Conservation (phyloP, 2,113 vertebrate genomes). For the Ranitomeya variabilis region DNA sequence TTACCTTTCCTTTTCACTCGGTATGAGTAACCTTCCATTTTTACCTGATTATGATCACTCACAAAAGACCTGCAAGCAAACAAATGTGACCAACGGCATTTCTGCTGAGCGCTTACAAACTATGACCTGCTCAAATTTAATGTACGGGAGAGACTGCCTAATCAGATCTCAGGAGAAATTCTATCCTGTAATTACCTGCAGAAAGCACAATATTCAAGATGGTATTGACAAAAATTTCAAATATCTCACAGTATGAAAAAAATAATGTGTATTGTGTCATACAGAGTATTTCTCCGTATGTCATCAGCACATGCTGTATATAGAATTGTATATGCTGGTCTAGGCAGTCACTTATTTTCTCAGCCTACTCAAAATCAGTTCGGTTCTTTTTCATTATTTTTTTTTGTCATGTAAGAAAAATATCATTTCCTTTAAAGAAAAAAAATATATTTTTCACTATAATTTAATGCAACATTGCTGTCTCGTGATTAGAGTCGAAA, state of each 20-base stretch:
- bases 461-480: no score
- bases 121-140: slow-evolving; percentile 4
- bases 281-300: neutral
- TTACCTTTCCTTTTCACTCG: slow-evolving; percentile 54
- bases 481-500: no score
- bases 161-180: slow-evolving; percentile 12
- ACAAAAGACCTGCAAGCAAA: slow-evolving; percentile 28
- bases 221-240: neutral
- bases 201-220: slow-evolving; percentile 3
- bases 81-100: slow-evolving; percentile 23
- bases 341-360: neutral
- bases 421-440: no score
- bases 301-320: neutral
- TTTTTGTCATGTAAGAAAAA: no score
- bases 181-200: slow-evolving; percentile 22
- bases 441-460: no score
- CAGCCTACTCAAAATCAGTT: neutral
- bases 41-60: slow-evolving; percentile 28
- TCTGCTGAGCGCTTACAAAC: slow-evolving; percentile 25
- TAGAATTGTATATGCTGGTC: neutral
- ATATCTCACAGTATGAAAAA: slow-evolving; percentile 1
- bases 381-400: no score
- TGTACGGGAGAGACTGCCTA: neutral
- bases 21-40: slow-evolving; percentile 44
- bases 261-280: neutral